phyloP scores from a whole-genome alignment of 2,888 invertebrate genomes.

The Trissolcus brochymenae region DNA sequence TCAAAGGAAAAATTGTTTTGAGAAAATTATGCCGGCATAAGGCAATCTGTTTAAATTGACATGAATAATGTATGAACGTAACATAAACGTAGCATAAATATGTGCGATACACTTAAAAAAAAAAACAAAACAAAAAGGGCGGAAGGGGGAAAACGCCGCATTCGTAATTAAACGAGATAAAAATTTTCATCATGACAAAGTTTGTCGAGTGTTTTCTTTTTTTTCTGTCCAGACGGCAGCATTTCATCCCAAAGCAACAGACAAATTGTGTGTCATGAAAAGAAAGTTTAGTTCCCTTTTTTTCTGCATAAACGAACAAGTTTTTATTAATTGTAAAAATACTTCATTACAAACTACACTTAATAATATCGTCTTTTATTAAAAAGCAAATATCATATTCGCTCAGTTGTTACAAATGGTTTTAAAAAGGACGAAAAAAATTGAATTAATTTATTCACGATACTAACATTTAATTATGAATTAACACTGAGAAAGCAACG shows the following conservation, averaged over 20 bases:
- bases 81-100: constrained; percentile 29
- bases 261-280: constrained; percentile 36
- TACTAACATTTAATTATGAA: too few relatives aligned
- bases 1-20: constrained; percentile 18
- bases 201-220: constrained; percentile 34
- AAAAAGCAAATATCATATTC: too few relatives aligned
- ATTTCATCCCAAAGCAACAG: constrained; percentile 37
- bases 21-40: constrained; percentile 1
- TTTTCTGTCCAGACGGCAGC: constrained; percentile 25
- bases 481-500: too few relatives aligned
- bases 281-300: constrained; percentile 32
- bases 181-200: constrained; percentile 31
- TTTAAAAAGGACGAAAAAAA: too few relatives aligned
- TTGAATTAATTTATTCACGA: too few relatives aligned
- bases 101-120: constrained; percentile 11
- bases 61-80: constrained; percentile 19
- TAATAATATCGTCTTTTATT: too few relatives aligned
- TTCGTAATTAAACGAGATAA: constrained; percentile 35
- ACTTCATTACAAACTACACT: constrained; percentile 20
- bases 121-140: too few relatives aligned
- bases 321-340: constrained; percentile 30
- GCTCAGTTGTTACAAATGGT: too few relatives aligned
- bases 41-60: constrained; percentile 16
- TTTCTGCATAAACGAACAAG: constrained; percentile 5
- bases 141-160: constrained; percentile 19